Evolutionary conservation across 1,140 invertebrate species (phyloP).

Genomic region (Homarus americanus): DNA sequence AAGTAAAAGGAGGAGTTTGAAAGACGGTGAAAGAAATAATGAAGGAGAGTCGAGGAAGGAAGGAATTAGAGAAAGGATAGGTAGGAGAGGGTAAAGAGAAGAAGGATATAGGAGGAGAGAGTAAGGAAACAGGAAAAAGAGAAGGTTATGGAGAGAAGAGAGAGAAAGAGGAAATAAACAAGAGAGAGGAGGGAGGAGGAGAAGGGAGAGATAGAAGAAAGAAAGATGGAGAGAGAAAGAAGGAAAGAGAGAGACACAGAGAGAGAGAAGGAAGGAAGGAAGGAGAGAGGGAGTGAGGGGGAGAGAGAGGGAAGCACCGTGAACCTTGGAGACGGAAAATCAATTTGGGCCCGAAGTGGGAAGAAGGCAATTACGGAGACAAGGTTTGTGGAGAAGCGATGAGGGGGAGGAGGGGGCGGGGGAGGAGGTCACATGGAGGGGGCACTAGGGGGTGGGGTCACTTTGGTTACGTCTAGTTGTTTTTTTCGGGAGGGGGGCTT

Average conservation of each 20-base stretch:
- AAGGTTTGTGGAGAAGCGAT: background rate
- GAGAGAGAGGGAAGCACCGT: background rate
- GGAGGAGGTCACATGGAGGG: too few relatives aligned
- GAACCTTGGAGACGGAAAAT: background rate
- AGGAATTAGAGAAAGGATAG: background rate
- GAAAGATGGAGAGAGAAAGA: background rate
- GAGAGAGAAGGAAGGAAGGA: background rate
- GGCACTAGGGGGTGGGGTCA: too few relatives aligned
- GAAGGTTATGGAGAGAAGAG: background rate
- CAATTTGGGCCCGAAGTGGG: background rate
- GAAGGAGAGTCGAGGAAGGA: too few relatives aligned
- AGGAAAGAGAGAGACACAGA: background rate
- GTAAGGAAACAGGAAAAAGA: background rate
- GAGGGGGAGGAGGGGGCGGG: background rate
- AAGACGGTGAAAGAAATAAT: background rate
- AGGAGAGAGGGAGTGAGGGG: background rate
- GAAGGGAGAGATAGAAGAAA: background rate
- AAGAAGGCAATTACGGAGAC: background rate
- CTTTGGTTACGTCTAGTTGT: too few relatives aligned
- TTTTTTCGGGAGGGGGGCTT: too few relatives aligned
- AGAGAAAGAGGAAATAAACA: background rate
- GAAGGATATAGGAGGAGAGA: background rate
- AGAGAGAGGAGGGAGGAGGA: too few relatives aligned
- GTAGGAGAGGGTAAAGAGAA: background rate
- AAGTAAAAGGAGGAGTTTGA: too few relatives aligned